phyloP scores from a whole-genome alignment of 2,797 vertebrate genomes.

The Selene dorsalis region DNA sequence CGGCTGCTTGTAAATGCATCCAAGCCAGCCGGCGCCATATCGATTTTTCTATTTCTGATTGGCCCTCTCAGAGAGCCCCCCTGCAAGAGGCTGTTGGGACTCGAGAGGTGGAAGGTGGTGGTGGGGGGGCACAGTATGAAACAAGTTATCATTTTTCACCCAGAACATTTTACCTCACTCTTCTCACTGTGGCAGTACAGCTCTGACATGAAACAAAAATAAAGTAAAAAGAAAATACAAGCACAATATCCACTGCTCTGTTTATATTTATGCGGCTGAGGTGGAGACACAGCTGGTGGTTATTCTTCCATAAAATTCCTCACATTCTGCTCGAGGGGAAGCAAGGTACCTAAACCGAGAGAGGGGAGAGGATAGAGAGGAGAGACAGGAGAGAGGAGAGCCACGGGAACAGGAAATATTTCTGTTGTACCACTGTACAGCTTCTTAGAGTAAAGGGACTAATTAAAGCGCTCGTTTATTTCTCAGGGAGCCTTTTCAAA shows the following conservation, averaged over 20 bases:
- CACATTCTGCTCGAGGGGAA: slow-evolving; percentile 39
- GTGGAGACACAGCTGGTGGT: slow-evolving; percentile 54
- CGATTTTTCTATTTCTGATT: slow-evolving; percentile 81
- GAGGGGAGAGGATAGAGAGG: slow-evolving; percentile 9
- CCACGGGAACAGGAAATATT: slow-evolving; percentile 11
- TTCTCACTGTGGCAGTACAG: not conserved
- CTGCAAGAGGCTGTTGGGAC: slow-evolving; percentile 26
- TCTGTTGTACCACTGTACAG: not conserved
- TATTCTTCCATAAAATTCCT: slow-evolving; percentile 54
- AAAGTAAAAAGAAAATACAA: not conserved
- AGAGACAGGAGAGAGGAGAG: not conserved
- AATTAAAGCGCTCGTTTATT: slow-evolving; percentile 27
- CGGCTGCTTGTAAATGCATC: slow-evolving; percentile 77
- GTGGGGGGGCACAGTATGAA: slow-evolving; percentile 17
- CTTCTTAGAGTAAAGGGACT: slow-evolving; percentile 21
- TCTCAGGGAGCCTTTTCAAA: slow-evolving; percentile 26
- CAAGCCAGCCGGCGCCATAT: slow-evolving; percentile 76
- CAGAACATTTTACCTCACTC: slow-evolving; percentile 40
- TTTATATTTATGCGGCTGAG: slow-evolving; percentile 32
- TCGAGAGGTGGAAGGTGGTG: no score
- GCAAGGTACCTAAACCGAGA: slow-evolving; percentile 30
- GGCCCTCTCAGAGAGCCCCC: slow-evolving; percentile 57
- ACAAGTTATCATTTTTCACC: slow-evolving; percentile 56
- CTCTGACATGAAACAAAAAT: not conserved
- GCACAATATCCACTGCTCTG: not conserved